Evolutionary conservation across 2,113 vertebrate species (phyloP).

Genomic region (Anoplopoma fimbria): DNA sequence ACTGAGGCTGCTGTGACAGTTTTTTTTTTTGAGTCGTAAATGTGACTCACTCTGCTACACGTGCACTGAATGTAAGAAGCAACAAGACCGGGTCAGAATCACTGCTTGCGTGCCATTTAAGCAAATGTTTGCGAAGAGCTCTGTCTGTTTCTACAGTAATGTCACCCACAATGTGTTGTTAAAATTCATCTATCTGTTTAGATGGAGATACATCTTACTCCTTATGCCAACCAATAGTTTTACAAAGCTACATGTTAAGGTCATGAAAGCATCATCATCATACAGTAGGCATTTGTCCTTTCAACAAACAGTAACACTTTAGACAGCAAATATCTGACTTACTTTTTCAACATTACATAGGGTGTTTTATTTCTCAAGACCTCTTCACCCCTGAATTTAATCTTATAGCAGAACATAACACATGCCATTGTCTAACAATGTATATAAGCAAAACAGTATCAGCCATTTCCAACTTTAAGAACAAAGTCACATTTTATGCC

Average conservation of each 20-base stretch:
- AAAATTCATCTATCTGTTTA: background rate
- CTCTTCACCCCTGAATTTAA: background rate
- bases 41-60: constrained; percentile 15
- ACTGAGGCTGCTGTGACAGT: background rate
- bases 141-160: background rate
- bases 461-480: background rate
- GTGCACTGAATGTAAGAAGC: background rate
- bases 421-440: background rate
- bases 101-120: background rate
- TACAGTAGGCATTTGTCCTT: background rate
- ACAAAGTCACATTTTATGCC: background rate
- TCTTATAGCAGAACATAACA: background rate
- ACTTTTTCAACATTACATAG: background rate
- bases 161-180: background rate
- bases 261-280: background rate
- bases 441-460: background rate
- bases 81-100: background rate
- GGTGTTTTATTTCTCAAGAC: background rate
- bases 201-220: background rate
- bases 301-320: background rate
- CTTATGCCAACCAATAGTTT: background rate
- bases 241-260: background rate
- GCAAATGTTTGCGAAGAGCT: background rate
- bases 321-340: background rate
- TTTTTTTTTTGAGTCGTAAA: background rate